Base-by-base conservation (phyloP, 2,888 invertebrate genomes). In the Tuta absoluta region DNA sequence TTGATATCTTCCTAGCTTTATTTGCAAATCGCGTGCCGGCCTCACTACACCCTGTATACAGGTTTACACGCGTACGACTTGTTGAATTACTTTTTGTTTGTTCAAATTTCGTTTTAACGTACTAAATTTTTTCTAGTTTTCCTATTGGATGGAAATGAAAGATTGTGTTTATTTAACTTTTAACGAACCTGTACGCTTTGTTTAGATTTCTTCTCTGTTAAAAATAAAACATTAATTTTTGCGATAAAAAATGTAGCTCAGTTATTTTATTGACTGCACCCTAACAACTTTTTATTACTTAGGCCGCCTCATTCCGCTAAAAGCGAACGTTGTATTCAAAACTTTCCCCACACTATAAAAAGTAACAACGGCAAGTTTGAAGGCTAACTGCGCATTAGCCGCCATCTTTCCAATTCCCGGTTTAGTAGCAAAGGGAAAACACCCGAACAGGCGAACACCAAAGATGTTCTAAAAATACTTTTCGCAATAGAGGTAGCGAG, bases 391-490 rank as follows among this genome's bases (percentile, higher is more conserved):
- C 81, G 83, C 80, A 82, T 84, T 84, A 84, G 79, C 71, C 17
- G 33, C 78, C 82, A 76, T 83, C 85, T 81, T 81, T 80, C 80
- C 78, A 79, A 85, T 84, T 85, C 84, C 60, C 84, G 82, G 82
- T 85, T 88, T 87, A 89, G 87, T 89, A 90, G 89, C 90, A 90
- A 89, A 89, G 88, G 87, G 87, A 89, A 89, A 89, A 88, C 87
- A 89, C 10, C 33, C 33, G 8, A 33, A 88, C 87, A 89, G 4
- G 8, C 33, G 8, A 33, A 33, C 33, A 33, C 33, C 28, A 2
- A 28, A 28, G 28, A 38, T 38, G 38, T 12, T 12, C 11, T 11
- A 38, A 41, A 41, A 12, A 41, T 86, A 91, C 89, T 85, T 87
- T 88, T 82, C 84, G 89, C 88, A 89, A 86, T 84, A 33, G 33